Percentiles rank a stretch among this genome's conserved stretches.
phyloP scores from a whole-genome alignment of 2,797 vertebrate species.

The Hozukius guyotensis region DNA sequence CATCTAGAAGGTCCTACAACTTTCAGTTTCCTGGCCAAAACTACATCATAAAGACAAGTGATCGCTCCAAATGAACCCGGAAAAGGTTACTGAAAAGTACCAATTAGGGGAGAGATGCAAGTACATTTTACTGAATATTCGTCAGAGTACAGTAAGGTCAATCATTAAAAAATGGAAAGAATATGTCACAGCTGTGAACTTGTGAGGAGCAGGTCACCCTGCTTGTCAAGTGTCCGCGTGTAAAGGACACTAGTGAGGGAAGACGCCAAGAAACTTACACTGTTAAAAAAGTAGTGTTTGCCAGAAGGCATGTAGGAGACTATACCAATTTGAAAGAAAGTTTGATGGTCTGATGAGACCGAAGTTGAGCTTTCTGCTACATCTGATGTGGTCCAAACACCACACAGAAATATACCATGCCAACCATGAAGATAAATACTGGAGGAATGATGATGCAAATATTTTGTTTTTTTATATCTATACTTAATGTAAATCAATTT shows the following conservation, averaged over 20 bases:
- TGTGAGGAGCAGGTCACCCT: not conserved
- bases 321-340: not conserved
- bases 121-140: not conserved
- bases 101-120: not conserved
- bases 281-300: not conserved
- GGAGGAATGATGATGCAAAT: not conserved
- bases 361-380: not conserved
- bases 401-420: not conserved
- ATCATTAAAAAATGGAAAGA: not conserved
- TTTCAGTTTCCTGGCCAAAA: not conserved
- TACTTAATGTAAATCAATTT: not conserved
- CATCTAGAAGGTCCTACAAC: not conserved
- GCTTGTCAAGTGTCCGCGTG: not conserved
- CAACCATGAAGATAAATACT: not conserved
- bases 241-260: not conserved
- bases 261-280: not conserved
- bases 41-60: not conserved
- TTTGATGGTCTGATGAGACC: conserved; percentile 4
- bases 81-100: not conserved
- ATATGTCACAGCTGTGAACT: not conserved
- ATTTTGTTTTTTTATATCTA: not conserved
- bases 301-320: not conserved
- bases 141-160: not conserved
- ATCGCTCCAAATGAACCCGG: not conserved
- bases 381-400: not conserved